Conservation (phyloP, 1,140 invertebrate genomes). For the Bombus waltoni region DNA sequence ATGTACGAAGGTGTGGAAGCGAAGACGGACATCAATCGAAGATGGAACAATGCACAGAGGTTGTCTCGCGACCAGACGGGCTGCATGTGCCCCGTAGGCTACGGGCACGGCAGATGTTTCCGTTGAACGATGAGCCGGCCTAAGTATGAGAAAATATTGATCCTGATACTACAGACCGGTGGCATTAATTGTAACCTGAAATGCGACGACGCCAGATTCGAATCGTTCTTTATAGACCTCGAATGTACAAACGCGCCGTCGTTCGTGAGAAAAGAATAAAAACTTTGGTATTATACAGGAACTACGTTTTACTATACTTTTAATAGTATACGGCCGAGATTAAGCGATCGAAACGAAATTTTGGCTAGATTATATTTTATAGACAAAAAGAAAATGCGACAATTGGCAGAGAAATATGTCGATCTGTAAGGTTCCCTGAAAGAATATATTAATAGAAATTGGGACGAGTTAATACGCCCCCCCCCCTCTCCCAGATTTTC, state of each 20-base stretch:
- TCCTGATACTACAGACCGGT: constrained; percentile 73
- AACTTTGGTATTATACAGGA: not conserved
- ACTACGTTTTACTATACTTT: too few species aligned
- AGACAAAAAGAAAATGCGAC: too few species aligned
- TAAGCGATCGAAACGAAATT: too few species aligned
- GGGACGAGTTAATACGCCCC: too few species aligned
- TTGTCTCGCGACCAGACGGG: constrained; percentile 73
- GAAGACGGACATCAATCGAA: constrained; percentile 52
- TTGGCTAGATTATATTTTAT: too few species aligned
- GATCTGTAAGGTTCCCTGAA: too few species aligned
- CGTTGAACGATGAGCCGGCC: constrained; percentile 70
- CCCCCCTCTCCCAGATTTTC: too few species aligned
- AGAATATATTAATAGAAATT: too few species aligned
- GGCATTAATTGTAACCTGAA: constrained; percentile 53
- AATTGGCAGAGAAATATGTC: too few species aligned
- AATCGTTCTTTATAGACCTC: not conserved
- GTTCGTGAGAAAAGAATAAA: not conserved
- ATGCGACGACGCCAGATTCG: constrained; percentile 27
- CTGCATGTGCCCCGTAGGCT: constrained; percentile 62
- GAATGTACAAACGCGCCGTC: not conserved
- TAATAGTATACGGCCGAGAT: too few species aligned
- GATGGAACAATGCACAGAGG: constrained; percentile 59
- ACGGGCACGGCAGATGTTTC: constrained; percentile 78
- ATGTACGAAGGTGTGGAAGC: not conserved
- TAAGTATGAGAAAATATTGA: constrained; percentile 74